Percentiles rank a stretch among this genome's conserved stretches.
Evolutionary conservation across 1,140 invertebrate genomes (phyloP).

Genomic region (Neomicropteryx cornuta): DNA sequence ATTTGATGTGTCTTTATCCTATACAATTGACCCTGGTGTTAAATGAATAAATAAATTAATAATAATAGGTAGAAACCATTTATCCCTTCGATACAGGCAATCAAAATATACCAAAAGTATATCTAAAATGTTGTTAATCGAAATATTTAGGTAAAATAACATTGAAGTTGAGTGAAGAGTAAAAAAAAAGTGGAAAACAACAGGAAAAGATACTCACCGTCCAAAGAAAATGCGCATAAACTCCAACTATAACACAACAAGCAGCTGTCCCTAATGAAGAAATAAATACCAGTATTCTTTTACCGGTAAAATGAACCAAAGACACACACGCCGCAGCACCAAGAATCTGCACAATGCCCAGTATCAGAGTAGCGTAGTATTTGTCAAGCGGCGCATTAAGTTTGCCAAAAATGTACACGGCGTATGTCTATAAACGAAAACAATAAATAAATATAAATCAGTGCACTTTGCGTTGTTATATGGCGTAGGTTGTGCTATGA

Average conservation of each 20-base stretch:
- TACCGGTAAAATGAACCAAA: slow-evolving; percentile 57
- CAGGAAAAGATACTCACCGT: slow-evolving; percentile 21
- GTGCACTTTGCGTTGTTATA: too few species aligned
- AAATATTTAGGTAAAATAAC: too few species aligned
- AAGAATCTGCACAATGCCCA: slow-evolving; percentile 54
- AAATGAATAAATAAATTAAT: too few species aligned
- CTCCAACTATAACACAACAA: slow-evolving; percentile 46
- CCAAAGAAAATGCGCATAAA: slow-evolving; percentile 39
- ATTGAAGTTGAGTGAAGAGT: too few species aligned
- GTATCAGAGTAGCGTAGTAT: slow-evolving; percentile 57
- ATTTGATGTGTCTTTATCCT: too few species aligned
- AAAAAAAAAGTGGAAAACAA: slow-evolving; percentile 16
- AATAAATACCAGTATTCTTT: slow-evolving; percentile 51
- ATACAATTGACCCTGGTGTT: too few species aligned
- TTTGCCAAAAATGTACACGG: slow-evolving; percentile 56
- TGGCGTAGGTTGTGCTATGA: too few species aligned
- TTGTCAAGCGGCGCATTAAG: slow-evolving; percentile 59
- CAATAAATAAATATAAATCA: not conserved
- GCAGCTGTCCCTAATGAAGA: slow-evolving; percentile 50
- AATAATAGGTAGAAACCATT: too few species aligned
- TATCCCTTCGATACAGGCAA: too few species aligned
- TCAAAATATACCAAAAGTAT: too few species aligned
- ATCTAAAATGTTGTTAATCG: too few species aligned
- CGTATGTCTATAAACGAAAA: slow-evolving; percentile 44
- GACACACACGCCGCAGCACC: slow-evolving; percentile 50